phyloP scores from a whole-genome alignment of 2,888 invertebrate genomes.

The Drosophila sordidapex region DNA sequence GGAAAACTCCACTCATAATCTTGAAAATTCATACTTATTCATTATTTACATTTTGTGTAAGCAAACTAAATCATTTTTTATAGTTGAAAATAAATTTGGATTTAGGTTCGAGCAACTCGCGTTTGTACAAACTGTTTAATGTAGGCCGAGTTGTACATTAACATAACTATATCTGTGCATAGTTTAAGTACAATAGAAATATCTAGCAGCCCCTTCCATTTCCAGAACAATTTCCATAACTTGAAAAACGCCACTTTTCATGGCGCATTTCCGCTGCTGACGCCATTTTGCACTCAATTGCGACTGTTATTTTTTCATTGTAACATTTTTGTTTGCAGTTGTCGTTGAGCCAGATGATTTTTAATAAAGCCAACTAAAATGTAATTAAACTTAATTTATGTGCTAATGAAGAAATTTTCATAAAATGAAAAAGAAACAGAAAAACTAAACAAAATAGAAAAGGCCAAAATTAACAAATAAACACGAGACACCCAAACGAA shows the following conservation, averaged over 20 bases:
- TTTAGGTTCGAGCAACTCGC: neutral
- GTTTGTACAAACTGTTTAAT: neutral
- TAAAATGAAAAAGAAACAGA: slow-evolving; percentile 27
- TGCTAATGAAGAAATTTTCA: slow-evolving; percentile 80
- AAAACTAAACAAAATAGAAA: slow-evolving; percentile 20
- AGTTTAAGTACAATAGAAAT: neutral
- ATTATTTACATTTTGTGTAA: neutral
- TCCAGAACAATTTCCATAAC: slow-evolving; percentile 7
- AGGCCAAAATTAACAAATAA: slow-evolving; percentile 67
- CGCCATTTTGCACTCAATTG: slow-evolving; percentile 49
- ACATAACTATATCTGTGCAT: neutral
- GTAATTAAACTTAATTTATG: slow-evolving; percentile 80
- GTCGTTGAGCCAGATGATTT: slow-evolving; percentile 59
- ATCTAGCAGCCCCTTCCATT: neutral
- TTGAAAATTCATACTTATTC: neutral
- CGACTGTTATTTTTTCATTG: slow-evolving; percentile 28
- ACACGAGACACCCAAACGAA: slow-evolving; percentile 49
- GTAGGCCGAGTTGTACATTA: neutral
- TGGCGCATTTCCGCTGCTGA: slow-evolving; percentile 51
- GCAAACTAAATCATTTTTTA: neutral
- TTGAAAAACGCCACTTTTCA: slow-evolving; percentile 26
- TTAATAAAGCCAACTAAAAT: slow-evolving; percentile 76
- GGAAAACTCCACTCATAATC: neutral
- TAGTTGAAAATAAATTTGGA: neutral
- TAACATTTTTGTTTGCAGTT: slow-evolving; percentile 20